Conservation (phyloP, 2,797 vertebrate genomes). For the Acestrorhynchus altus region DNA sequence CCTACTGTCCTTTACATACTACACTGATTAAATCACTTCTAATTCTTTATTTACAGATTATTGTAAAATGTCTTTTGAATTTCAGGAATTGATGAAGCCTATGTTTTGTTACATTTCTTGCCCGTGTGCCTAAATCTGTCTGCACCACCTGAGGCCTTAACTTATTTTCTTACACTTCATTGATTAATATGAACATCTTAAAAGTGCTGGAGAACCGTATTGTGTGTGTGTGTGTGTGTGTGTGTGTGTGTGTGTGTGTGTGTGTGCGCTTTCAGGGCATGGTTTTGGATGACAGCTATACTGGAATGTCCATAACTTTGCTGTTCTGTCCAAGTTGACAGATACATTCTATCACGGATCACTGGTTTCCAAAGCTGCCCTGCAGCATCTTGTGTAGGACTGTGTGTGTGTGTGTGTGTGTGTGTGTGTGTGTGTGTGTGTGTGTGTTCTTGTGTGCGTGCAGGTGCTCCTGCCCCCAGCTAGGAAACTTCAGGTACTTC, state of each 20-base stretch:
- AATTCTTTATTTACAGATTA: no score
- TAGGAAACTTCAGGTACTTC: constrained; percentile 60
- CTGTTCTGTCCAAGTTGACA: constrained; percentile 47
- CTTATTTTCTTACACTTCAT: neutral
- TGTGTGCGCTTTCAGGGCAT: neutral
- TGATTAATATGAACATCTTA: neutral
- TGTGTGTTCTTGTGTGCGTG: constrained; percentile 37
- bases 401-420: constrained; percentile 20
- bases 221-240: neutral
- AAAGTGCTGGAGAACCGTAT: neutral
- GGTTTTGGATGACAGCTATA: constrained; percentile 38
- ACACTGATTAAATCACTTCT: no score
- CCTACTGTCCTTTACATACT: no score
- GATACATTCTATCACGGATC: constrained; percentile 56
- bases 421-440: constrained; percentile 28
- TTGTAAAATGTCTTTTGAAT: no score
- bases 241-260: neutral
- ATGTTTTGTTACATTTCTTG: neutral
- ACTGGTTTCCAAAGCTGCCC: constrained; percentile 60
- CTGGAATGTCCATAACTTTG: constrained; percentile 30
- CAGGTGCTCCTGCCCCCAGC: constrained; percentile 60
- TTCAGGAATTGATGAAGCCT: no score
- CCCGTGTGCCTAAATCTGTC: neutral
- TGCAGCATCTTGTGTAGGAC: constrained; percentile 28
- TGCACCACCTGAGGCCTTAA: neutral